Evolutionary conservation across 2,888 invertebrate species (phyloP).

Genomic region (Caenorhabditis zanzibari): DNA sequence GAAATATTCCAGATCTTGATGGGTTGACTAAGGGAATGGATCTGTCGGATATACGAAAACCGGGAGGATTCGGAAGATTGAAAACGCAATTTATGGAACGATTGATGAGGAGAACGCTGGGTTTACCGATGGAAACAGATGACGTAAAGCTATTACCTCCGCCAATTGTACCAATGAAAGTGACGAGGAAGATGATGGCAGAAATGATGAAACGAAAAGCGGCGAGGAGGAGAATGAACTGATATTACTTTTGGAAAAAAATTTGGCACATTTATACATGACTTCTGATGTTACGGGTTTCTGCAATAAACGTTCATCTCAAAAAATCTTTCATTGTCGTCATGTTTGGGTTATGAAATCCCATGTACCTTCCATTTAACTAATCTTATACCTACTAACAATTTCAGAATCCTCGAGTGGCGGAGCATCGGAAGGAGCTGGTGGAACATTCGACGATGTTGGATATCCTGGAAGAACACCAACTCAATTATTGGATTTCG

Average conservation of each 20-base stretch:
- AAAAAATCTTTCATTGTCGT: neutral
- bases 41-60: slow-evolving; percentile 76
- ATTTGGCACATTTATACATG: slow-evolving; percentile 11
- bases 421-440: slow-evolving; percentile 74
- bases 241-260: neutral
- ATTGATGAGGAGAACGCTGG: slow-evolving; percentile 75
- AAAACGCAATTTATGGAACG: slow-evolving; percentile 80
- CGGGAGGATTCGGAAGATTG: slow-evolving; percentile 79
- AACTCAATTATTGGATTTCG: slow-evolving; percentile 54
- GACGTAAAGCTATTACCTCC: slow-evolving; percentile 67
- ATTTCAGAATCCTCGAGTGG: slow-evolving; percentile 72
- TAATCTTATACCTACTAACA: slow-evolving; percentile 15
- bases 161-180: slow-evolving; percentile 76
- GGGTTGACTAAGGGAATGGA: slow-evolving; percentile 80
- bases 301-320: neutral
- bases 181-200: slow-evolving; percentile 72
- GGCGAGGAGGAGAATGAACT: slow-evolving; percentile 32
- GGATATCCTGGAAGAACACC: neutral
- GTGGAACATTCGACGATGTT: slow-evolving; percentile 70
- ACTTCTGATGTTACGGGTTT: slow-evolving; percentile 33
- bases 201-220: slow-evolving; percentile 63
- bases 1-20: slow-evolving; percentile 80
- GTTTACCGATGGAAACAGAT: slow-evolving; percentile 69
- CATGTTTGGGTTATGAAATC: neutral
- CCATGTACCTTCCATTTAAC: neutral